Conservation (phyloP, 2,888 invertebrate species). For the Sialis fuliginosa region DNA sequence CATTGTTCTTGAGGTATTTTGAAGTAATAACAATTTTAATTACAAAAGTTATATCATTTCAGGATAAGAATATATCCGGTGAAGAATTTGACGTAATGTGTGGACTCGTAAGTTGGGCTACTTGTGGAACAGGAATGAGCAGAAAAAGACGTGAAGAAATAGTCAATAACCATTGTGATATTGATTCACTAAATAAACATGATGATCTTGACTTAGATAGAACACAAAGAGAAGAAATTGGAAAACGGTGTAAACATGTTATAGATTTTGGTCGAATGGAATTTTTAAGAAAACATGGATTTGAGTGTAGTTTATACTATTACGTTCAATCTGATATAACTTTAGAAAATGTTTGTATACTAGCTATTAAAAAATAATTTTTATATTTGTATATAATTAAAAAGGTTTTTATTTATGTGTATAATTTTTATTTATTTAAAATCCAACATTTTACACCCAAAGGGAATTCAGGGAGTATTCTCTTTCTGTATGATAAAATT, state of each 20-base stretch:
- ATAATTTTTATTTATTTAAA: not conserved
- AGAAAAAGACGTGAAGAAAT: constrained; percentile 25
- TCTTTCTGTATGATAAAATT: too few relatives aligned
- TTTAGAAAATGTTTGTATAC: constrained; percentile 62
- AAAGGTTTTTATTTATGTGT: not conserved
- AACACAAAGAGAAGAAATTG: constrained; percentile 39
- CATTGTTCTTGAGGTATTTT: too few relatives aligned
- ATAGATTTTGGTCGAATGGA: constrained; percentile 58
- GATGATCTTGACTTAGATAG: constrained; percentile 17
- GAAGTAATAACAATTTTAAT: too few relatives aligned
- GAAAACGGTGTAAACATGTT: constrained; percentile 56
- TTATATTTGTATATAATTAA: not conserved
- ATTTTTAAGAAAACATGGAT: constrained; percentile 38
- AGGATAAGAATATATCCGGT: constrained; percentile 35
- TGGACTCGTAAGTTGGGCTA: constrained; percentile 79
- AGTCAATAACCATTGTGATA: constrained; percentile 7
- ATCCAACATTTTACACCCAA: not conserved
- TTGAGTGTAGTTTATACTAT: constrained; percentile 39
- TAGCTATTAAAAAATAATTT: constrained; percentile 30
- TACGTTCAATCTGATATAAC: constrained; percentile 49
- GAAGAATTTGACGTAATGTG: constrained; percentile 58
- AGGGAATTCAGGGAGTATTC: too few relatives aligned
- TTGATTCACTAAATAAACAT: not conserved
- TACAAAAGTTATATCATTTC: constrained; percentile 9
- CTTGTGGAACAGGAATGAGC: constrained; percentile 54